Evolutionary conservation across 2,113 vertebrate genomes (phyloP).

Genomic region (Melanostigma gelatinosum): DNA sequence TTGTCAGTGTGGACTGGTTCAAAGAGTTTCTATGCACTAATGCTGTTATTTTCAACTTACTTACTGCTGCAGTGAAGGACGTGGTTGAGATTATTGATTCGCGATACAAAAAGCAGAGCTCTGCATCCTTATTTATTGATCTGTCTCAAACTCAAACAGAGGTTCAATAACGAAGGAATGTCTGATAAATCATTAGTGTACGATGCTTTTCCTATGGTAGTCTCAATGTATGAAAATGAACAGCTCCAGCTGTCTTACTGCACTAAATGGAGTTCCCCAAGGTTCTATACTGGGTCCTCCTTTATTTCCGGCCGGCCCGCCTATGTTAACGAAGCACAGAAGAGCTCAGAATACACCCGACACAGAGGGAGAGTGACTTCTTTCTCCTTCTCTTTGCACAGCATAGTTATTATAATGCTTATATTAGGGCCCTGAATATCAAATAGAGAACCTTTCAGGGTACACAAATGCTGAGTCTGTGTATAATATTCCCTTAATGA

Average conservation of each 20-base stretch:
- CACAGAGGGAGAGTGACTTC: neutral
- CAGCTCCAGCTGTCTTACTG: neutral
- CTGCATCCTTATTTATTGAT: slow-evolving; percentile 14
- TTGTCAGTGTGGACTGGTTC: neutral
- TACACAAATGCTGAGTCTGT: neutral
- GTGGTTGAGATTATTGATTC: slow-evolving; percentile 4
- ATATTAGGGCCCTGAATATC: neutral
- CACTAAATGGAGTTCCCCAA: slow-evolving; percentile 15
- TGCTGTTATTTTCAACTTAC: neutral
- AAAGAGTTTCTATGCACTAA: neutral
- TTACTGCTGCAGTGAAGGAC: neutral
- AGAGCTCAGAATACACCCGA: neutral
- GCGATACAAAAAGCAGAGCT: neutral
- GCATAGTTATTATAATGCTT: neutral
- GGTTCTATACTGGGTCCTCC: neutral
- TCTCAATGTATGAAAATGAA: neutral
- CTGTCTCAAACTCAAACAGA: slow-evolving; percentile 2
- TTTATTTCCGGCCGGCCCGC: neutral
- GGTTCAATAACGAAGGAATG: slow-evolving; percentile 8
- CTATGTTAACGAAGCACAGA: neutral
- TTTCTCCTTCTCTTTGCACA: neutral
- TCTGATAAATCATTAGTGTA: slow-evolving; percentile 19
- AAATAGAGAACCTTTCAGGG: neutral
- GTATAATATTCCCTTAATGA: slow-evolving; percentile 29
- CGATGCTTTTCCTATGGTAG: too few species aligned